Conservation (phyloP, 2,888 invertebrate species). For the Ophion ellenae region DNA sequence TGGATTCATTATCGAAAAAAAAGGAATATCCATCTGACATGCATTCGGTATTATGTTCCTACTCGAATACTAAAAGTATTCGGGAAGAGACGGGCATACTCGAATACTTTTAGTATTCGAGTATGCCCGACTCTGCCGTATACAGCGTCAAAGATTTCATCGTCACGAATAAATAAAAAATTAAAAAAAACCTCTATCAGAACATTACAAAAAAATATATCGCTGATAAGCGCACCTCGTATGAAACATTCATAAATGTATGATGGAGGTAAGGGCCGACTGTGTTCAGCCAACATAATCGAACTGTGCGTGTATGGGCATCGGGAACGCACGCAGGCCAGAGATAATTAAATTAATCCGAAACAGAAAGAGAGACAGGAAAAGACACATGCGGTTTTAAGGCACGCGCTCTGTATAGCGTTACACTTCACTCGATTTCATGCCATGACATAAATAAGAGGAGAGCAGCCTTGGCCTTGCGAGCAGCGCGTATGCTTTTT, state of each 20-base stretch:
- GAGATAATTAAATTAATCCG: constrained; percentile 64
- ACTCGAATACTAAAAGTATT: too few species aligned
- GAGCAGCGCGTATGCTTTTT: constrained; percentile 40
- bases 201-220: neutral
- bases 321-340: constrained; percentile 61
- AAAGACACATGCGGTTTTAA: constrained; percentile 38
- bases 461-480: constrained; percentile 59
- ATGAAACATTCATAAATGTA: neutral
- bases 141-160: too few species aligned
- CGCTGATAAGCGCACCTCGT: constrained; percentile 16
- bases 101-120: too few species aligned
- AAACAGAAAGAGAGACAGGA: constrained; percentile 27
- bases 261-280: too few species aligned
- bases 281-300: neutral
- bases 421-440: constrained; percentile 60
- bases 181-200: neutral
- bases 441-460: constrained; percentile 32
- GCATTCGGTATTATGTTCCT: too few species aligned
- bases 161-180: too few species aligned
- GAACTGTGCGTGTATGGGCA: constrained; percentile 19
- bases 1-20: too few species aligned
- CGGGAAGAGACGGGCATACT: too few species aligned
- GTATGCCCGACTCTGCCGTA: too few species aligned
- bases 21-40: too few species aligned
- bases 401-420: constrained; percentile 49